Evolutionary conservation across 2,113 vertebrate species (phyloP).

Genomic region (Paralichthys olivaceus): DNA sequence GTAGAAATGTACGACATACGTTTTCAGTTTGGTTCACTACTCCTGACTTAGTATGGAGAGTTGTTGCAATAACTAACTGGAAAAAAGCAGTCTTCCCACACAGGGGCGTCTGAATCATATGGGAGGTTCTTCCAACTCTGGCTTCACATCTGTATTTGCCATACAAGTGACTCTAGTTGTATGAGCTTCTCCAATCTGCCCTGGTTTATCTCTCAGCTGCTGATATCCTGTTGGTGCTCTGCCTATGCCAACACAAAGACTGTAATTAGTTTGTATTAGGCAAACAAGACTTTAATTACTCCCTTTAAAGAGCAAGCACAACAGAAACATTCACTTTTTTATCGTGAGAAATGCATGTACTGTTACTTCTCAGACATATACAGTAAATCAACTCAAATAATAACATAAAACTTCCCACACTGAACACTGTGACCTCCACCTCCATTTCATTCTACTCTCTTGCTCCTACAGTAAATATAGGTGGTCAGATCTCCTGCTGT

Average conservation of each 20-base stretch:
- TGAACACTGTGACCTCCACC: conserved; percentile 52
- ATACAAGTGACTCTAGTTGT: neutral
- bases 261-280: neutral
- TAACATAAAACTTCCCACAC: conserved; percentile 58
- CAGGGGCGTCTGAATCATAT: neutral
- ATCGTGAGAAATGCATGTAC: conserved; percentile 25
- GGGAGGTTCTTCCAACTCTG: neutral
- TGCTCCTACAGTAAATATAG: conserved; percentile 60
- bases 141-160: neutral
- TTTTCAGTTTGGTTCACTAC: conserved; percentile 6
- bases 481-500: conserved; percentile 59
- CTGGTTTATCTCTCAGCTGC: neutral
- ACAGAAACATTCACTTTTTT: neutral
- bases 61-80: neutral
- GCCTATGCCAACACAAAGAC: neutral
- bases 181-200: conserved; percentile 5
- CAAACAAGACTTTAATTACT: conserved; percentile 1
- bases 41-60: neutral
- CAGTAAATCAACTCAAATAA: conserved; percentile 54
- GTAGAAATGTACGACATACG: neutral
- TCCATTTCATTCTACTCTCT: conserved; percentile 40
- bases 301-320: neutral
- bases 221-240: neutral
- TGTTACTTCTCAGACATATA: conserved; percentile 13
- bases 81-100: neutral